Evolutionary conservation across 2,113 vertebrate genomes (phyloP).

Genomic region (Mormoops blainvillei): DNA sequence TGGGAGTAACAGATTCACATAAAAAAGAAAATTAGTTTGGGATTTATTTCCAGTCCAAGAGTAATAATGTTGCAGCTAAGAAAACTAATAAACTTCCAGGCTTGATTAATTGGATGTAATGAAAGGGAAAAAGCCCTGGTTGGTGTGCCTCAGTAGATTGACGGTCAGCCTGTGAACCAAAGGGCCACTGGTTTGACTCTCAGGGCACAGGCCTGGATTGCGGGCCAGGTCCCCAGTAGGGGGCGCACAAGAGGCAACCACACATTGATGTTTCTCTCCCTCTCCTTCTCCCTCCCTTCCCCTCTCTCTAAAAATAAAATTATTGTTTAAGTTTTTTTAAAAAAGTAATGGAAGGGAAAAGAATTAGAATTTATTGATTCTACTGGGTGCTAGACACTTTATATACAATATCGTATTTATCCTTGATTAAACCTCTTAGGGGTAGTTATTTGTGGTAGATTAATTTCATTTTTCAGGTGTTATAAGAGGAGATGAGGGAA

Average conservation of each 20-base stretch:
- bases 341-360: neutral
- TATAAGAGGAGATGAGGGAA: neutral
- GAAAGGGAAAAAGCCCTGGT: neutral
- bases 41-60: neutral
- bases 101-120: neutral
- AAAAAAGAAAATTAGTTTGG: neutral
- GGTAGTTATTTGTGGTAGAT: neutral
- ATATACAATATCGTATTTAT: neutral
- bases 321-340: too few species aligned
- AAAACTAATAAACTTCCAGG: neutral
- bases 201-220: too few species aligned
- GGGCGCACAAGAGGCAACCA: too few species aligned
- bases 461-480: neutral
- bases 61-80: neutral
- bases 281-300: too few species aligned
- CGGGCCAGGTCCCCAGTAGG: too few species aligned
- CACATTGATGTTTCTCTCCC: too few species aligned
- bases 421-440: neutral
- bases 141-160: too few species aligned
- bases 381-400: neutral
- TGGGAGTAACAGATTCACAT: neutral
- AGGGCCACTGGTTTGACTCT: too few species aligned
- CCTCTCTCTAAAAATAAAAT: too few species aligned
- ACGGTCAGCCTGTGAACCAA: too few species aligned
- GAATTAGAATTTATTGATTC: neutral